Base-by-base conservation (phyloP, 1,140 invertebrate genomes). In the Macrobrachium nipponense region DNA sequence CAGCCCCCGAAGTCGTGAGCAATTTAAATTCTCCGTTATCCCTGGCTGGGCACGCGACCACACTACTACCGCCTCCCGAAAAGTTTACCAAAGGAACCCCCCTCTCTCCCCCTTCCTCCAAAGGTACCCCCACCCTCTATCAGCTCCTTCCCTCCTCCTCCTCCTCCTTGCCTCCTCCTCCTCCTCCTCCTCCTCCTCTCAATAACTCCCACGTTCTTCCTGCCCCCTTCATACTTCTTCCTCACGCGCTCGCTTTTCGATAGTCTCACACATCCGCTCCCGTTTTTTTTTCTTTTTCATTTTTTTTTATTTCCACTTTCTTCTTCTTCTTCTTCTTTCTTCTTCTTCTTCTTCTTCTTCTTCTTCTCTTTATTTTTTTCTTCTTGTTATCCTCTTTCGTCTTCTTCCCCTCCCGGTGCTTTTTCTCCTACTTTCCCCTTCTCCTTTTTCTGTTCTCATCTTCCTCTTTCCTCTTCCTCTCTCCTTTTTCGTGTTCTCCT, bases 1-100 rank as follows among this genome's bases (percentile, higher is more conserved):
- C 76, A 78, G 59, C 59, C 51, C 51, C 43, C 20, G 58, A 51
- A 78, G 76, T 78, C 76, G 76, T 78, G 76, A 78, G 58, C 59
- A 78, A 78, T 78, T 78, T 78, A 78, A n/a, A 78, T 78, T 78
- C 76, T 23, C 76, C 76, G 76, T 78, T 78, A 78, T 78, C 76
- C 76, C 59, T 62, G 76, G 59, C 76, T 78, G 76, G 76, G 76
- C 76, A 78, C 76, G 76, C 76, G 59, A 61, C 76, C 76, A 61
- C 76, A 70, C 66, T 36, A 23, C 66, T 68, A 20, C 68, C 68
- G 36, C 68, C 23, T 23, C 68, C 68, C 68, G 27, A 27, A 23
- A 36, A 27, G n/a, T 43, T 70, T 27, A 27, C 68, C 68, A 27
- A 43, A n/a, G 8, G 23, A 5, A 4, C 20, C 36, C 66, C 6